Base-by-base conservation (phyloP, 2,797 vertebrate species). In the Chelon labrosus region DNA sequence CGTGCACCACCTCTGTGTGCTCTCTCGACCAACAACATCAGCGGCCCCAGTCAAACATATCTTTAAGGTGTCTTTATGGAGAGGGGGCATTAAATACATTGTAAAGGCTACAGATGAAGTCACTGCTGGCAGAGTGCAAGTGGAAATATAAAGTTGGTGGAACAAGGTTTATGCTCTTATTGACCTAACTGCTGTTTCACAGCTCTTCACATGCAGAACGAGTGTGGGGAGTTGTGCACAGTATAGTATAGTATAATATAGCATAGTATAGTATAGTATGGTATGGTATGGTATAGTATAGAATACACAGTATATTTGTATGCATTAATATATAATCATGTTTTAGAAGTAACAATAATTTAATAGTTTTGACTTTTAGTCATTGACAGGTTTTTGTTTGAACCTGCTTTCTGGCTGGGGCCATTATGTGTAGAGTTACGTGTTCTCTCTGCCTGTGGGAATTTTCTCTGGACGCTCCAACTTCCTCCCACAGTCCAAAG, bases 1-100 rank as follows among this genome's bases (percentile, higher is more conserved):
- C 65, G 52, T 69, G 77, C 73, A 39, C 69, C 70, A 82, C 79
- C 82, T 85, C 73, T 63, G 52, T 2, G 49, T 74, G 46, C 66
- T 80, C 77, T 49, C 52, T 10, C 52, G 50, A 77, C 84, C 79
- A 73, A 54, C 68, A 82, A 52, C 80, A 73, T 70, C 74, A 56
- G n/a, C 10, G 41, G 72, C 68, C 49, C 19, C 31, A 63, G 73
- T 80, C 79, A 53, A 57, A 56, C 52, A 60, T n/a, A 70, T 74
- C 67, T 77, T 79, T 79, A 77, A 80, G 69, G 58, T 75, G 53
- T 59, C 46, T 77, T 77, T 53, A 53, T 69, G 63, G 54, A 65
- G 70, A 64, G 59, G 44, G 73, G 67, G 75, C 62, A 66, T 88
- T 87, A 88, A 85, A 77, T 75, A 82, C 44, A 82, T 55, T 56